These are phyloP conservation scores for Theretra japonica DNA, from an alignment of 2,888 invertebrate species.

Conservation along the genomic window DNA sequence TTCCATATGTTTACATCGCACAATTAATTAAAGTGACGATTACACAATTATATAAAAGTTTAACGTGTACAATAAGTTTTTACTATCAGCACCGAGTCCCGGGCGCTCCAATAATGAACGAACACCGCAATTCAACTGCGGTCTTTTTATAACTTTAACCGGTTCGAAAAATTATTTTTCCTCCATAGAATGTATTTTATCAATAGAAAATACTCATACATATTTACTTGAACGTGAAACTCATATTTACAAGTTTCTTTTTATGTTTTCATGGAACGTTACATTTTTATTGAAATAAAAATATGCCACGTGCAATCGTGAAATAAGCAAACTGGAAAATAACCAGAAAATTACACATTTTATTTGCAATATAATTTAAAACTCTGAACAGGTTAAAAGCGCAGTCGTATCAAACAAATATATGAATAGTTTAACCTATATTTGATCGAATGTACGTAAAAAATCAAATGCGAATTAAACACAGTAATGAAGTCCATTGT, in stretches of 20 bases:
- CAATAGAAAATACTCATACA: conserved; percentile 1
- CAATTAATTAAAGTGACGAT: conserved; percentile 10
- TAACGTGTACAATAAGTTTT: not conserved
- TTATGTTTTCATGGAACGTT: conserved; percentile 2
- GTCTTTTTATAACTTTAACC: not conserved
- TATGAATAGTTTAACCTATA: not conserved
- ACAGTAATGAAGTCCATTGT: conserved; percentile 21
- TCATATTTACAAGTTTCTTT: not conserved
- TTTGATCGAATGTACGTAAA: not conserved
- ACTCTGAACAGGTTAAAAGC: not conserved
- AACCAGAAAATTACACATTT: not conserved
- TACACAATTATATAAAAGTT: conserved; percentile 18
- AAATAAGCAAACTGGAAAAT: not conserved
- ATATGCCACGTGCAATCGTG: not conserved
- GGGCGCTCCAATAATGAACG: not conserved
- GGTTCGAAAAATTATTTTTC: not conserved
- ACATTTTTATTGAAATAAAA: not conserved
- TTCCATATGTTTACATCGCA: conserved; percentile 10
- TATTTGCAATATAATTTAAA: conserved; percentile 1
- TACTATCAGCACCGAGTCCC: not conserved
- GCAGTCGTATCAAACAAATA: not conserved
- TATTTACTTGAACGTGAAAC: conserved; percentile 16
- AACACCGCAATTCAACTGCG: conserved; percentile 11
- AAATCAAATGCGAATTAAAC: conserved; percentile 3
- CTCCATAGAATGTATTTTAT: not conserved